Conservation (phyloP, 2,888 invertebrate genomes). For the Zaprionus obscuricornis region DNA sequence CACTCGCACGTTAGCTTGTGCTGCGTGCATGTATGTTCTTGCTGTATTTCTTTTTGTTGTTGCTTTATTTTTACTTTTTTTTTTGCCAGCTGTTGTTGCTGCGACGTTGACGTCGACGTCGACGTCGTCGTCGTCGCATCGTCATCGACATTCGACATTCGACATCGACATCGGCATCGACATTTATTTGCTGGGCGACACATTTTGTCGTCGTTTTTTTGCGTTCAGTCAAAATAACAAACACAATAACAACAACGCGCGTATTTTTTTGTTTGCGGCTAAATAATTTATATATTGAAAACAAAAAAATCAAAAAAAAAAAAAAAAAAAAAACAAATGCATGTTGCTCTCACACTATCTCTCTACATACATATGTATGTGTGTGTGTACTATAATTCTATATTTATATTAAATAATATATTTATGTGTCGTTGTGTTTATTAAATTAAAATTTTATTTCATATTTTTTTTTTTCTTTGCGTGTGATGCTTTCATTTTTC, state of each 20-base stretch:
- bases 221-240: slow-evolving; percentile 53
- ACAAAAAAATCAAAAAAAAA: too few species aligned
- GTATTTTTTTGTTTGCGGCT: slow-evolving; percentile 34
- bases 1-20: too few species aligned
- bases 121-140: slow-evolving; percentile 11
- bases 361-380: slow-evolving; percentile 7
- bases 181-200: slow-evolving; percentile 49
- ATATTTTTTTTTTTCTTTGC: too few species aligned
- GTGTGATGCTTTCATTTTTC: too few species aligned
- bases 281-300: neutral
- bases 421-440: too few species aligned
- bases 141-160: too few species aligned
- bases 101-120: slow-evolving; percentile 2
- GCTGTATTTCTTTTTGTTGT: slow-evolving; percentile 9
- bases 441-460: too few species aligned
- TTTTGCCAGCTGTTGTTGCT: slow-evolving; percentile 27
- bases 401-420: too few species aligned
- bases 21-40: slow-evolving; percentile 19
- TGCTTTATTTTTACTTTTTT: slow-evolving; percentile 5
- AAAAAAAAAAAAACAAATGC: too few species aligned
- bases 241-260: slow-evolving; percentile 47
- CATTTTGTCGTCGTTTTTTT: slow-evolving; percentile 40
- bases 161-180: slow-evolving; percentile 35
- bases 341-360: too few species aligned
- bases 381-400: neutral